Conservation (phyloP, 2,797 vertebrate genomes). For the Oreonectes daqikongensis region DNA sequence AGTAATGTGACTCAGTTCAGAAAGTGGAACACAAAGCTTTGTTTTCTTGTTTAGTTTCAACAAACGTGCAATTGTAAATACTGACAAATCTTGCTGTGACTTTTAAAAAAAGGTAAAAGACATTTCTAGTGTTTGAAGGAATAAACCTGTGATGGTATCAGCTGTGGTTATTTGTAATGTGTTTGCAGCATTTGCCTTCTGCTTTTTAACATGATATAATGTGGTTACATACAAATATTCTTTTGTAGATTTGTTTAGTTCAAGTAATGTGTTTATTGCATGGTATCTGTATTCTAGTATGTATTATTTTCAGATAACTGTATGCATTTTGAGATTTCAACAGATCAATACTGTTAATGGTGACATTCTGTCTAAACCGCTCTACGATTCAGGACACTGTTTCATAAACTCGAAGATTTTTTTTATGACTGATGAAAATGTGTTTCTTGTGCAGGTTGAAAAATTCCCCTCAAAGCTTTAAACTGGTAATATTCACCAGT, state of each 20-base stretch:
- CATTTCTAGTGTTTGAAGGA: slow-evolving; percentile 61
- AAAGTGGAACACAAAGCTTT: neutral
- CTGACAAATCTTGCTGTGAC: neutral
- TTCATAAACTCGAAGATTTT: slow-evolving; percentile 15
- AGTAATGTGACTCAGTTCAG: slow-evolving; percentile 2
- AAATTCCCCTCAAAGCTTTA: slow-evolving; percentile 6
- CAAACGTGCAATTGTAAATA: slow-evolving; percentile 17
- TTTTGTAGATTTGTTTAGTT: slow-evolving; percentile 53
- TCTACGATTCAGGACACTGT: neutral
- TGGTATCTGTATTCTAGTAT: slow-evolving; percentile 54
- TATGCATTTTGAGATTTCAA: slow-evolving; percentile 55
- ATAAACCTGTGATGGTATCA: slow-evolving; percentile 76
- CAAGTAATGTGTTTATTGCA: slow-evolving; percentile 45
- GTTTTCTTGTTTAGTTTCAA: neutral
- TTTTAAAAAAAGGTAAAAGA: neutral
- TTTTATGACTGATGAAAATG: slow-evolving; percentile 8
- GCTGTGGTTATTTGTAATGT: slow-evolving; percentile 82
- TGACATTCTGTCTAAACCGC: neutral
- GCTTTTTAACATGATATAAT: slow-evolving; percentile 60
- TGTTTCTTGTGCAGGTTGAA: neutral
- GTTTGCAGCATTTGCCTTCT: slow-evolving; percentile 80
- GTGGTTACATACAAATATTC: slow-evolving; percentile 48
- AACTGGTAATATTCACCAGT: neutral
- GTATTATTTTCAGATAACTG: slow-evolving; percentile 88
- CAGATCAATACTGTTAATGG: neutral